Evolutionary conservation across 2,888 invertebrate genomes (phyloP).

Genomic region (Aphidoletes aphidimyza): DNA sequence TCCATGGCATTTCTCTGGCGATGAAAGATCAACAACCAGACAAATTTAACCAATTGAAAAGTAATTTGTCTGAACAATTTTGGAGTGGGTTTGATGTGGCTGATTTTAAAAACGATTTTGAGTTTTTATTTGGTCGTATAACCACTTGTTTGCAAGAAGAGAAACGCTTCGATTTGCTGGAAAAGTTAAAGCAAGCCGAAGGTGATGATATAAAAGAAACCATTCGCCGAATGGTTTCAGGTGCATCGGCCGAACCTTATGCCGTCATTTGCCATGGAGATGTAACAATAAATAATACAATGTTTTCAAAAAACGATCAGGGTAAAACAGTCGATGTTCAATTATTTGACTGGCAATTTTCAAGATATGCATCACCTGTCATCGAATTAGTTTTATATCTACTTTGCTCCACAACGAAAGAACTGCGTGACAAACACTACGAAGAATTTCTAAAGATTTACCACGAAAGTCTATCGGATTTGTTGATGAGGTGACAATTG

Average conservation of each 20-base stretch:
- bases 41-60: slow-evolving; percentile 21
- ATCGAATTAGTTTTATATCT: slow-evolving; percentile 63
- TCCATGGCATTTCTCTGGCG: slow-evolving; percentile 68
- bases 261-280: slow-evolving; percentile 64
- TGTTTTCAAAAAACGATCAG: slow-evolving; percentile 61
- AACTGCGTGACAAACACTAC: slow-evolving; percentile 62
- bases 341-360: slow-evolving; percentile 63
- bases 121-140: neutral
- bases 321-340: slow-evolving; percentile 60
- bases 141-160: neutral
- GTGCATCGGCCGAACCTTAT: slow-evolving; percentile 60
- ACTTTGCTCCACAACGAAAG: slow-evolving; percentile 62
- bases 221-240: slow-evolving; percentile 57
- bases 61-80: neutral
- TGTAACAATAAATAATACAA: slow-evolving; percentile 64
- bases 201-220: slow-evolving; percentile 58
- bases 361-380: slow-evolving; percentile 63
- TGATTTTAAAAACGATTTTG: neutral
- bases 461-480: slow-evolving; percentile 59
- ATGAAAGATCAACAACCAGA: slow-evolving; percentile 61
- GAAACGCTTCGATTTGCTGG: neutral
- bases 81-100: neutral
- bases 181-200: slow-evolving; percentile 54
- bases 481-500: slow-evolving; percentile 58
- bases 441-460: slow-evolving; percentile 61